Percentiles rank a stretch among this genome's conserved stretches.
phyloP scores from a whole-genome alignment of 2,113 vertebrate species.

The Cynopterus brachyotis region DNA sequence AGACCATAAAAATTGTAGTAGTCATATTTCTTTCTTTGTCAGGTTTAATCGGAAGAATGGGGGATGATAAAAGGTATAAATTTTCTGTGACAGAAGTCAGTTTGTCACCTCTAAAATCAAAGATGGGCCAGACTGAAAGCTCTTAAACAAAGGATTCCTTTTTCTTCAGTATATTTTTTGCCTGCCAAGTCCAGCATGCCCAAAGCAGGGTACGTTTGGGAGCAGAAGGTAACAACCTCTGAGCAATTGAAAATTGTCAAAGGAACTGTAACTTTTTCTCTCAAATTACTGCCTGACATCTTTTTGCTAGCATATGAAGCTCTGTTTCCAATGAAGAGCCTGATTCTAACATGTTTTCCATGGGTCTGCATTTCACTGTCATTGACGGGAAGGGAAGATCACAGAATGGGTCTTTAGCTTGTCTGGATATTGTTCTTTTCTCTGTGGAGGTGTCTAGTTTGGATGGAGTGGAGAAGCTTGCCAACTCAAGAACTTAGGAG shows the following conservation, averaged over 20 bases:
- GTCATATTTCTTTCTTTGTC: neutral
- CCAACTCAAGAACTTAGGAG: neutral
- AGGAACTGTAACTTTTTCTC: neutral
- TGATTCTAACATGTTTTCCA: neutral
- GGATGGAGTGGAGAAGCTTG: neutral
- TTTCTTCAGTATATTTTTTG: neutral
- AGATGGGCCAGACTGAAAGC: neutral
- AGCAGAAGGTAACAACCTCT: neutral
- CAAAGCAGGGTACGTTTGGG: neutral
- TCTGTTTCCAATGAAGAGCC: neutral
- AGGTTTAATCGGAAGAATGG: neutral
- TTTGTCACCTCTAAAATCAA: conserved; percentile 27
- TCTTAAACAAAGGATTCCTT: neutral
- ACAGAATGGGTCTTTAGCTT: neutral
- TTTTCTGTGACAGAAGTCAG: neutral
- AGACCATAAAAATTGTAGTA: neutral
- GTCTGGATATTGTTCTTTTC: neutral
- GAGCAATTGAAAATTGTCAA: neutral
- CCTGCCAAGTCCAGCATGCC: neutral
- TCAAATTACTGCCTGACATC: neutral
- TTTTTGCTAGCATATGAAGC: neutral
- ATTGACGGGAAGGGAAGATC: neutral
- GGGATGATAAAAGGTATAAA: neutral
- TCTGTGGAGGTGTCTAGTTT: neutral
- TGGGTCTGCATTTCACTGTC: neutral